phyloP scores from a whole-genome alignment of 2,797 vertebrate genomes.

The Hydrocynus forskahlii region DNA sequence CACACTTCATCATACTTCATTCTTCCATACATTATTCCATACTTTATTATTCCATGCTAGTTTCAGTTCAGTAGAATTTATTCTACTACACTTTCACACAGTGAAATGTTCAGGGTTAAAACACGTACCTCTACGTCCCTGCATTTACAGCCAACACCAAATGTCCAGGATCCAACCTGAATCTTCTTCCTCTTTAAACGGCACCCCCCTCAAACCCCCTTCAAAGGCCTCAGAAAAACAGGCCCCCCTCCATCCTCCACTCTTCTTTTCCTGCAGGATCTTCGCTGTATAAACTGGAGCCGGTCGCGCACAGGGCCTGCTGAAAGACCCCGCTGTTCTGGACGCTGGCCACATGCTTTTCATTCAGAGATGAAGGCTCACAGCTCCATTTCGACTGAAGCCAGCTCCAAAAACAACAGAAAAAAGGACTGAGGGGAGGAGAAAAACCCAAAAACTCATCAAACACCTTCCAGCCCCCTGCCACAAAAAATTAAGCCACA shows the following conservation, averaged over 20 bases:
- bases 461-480: conserved; percentile 76
- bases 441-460: conserved; percentile 73
- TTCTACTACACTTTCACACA: no score
- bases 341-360: conserved; percentile 84
- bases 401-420: conserved; percentile 70
- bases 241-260: conserved; percentile 59
- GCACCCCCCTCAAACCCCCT: conserved; percentile 22
- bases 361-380: conserved; percentile 87
- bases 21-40: not conserved
- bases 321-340: conserved; percentile 89
- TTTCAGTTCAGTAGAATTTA: not conserved
- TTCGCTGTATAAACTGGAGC: conserved; percentile 82
- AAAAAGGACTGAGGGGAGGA: conserved; percentile 7
- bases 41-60: not conserved
- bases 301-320: conserved; percentile 82
- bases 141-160: conserved; percentile 64
- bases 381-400: conserved; percentile 82
- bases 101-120: no score
- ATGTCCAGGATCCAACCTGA: conserved; percentile 59
- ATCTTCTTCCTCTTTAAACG: conserved; percentile 42
- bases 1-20: not conserved
- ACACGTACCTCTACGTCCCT: not conserved
- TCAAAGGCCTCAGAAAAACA: conserved; percentile 53
- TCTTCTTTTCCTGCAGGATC: conserved; percentile 74
- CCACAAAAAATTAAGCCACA: conserved; percentile 60